Conservation (phyloP, 2,888 invertebrate genomes). For the Torymus aiolomorphi region DNA sequence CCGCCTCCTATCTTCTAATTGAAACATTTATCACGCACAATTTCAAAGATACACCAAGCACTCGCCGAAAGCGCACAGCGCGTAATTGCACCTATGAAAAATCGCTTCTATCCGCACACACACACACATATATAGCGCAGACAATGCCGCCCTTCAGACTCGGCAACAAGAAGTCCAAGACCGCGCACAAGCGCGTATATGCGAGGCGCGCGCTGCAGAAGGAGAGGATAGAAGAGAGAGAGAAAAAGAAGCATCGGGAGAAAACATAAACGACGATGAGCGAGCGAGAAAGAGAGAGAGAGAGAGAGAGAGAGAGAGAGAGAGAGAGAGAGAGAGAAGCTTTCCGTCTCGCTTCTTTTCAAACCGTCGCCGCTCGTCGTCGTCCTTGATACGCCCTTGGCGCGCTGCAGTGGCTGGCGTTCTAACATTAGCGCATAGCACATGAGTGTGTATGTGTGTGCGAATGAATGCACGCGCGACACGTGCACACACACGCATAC, state of each 20-base stretch:
- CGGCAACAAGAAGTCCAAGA: background rate
- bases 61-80: too few relatives aligned
- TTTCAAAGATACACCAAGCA: too few relatives aligned
- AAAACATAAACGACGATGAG: too few relatives aligned
- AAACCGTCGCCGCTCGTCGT: slow-evolving; percentile 13
- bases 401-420: slow-evolving; percentile 52
- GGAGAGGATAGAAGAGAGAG: background rate
- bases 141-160: background rate
- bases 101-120: too few relatives aligned
- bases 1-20: too few relatives aligned
- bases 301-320: background rate
- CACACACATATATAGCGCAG: too few relatives aligned
- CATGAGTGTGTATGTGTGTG: slow-evolving; percentile 44
- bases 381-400: slow-evolving; percentile 69
- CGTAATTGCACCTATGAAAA: too few relatives aligned
- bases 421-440: slow-evolving; percentile 58
- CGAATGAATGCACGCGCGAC: too few relatives aligned
- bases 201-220: background rate
- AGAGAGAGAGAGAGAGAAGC: background rate
- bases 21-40: too few relatives aligned
- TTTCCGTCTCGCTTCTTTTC: slow-evolving; percentile 19
- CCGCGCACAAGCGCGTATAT: background rate
- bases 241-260: slow-evolving; percentile 1
- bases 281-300: background rate
- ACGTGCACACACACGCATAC: too few relatives aligned